Conservation (phyloP, 1,140 invertebrate species). For the Lamellibrachia luymesi region DNA sequence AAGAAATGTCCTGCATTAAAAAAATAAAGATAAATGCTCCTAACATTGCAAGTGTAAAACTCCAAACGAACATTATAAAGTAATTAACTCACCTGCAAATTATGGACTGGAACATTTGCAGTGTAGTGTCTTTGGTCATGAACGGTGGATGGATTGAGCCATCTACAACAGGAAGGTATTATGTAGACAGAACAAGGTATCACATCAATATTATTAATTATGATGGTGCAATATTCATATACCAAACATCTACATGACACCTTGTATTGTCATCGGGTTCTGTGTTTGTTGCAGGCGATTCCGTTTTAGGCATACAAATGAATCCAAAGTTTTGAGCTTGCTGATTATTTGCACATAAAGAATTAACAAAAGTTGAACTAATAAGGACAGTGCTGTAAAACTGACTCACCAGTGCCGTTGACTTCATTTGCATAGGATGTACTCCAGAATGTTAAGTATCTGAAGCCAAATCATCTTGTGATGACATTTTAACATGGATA, state of each 20-base stretch:
- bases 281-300: neutral
- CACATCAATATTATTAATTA: neutral
- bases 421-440: slow-evolving; percentile 50
- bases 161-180: slow-evolving; percentile 37
- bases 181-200: neutral
- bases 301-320: neutral
- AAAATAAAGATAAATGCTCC: no score
- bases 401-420: slow-evolving; percentile 50
- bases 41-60: neutral
- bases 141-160: slow-evolving; percentile 50
- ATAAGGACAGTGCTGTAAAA: neutral
- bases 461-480: slow-evolving; percentile 20
- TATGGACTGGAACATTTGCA: slow-evolving; percentile 47
- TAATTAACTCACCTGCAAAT: slow-evolving; percentile 45
- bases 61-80: slow-evolving; percentile 4
- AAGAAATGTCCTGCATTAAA: no score
- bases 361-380: neutral
- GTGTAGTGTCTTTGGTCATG: slow-evolving; percentile 30
- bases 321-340: neutral
- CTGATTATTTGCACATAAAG: neutral
- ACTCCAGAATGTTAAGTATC: slow-evolving; percentile 46
- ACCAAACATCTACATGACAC: neutral
- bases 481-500: neutral
- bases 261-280: neutral
- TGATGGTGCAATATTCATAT: neutral